Conservation (phyloP, 2,888 invertebrate genomes). For the Hedychridium roseum region DNA sequence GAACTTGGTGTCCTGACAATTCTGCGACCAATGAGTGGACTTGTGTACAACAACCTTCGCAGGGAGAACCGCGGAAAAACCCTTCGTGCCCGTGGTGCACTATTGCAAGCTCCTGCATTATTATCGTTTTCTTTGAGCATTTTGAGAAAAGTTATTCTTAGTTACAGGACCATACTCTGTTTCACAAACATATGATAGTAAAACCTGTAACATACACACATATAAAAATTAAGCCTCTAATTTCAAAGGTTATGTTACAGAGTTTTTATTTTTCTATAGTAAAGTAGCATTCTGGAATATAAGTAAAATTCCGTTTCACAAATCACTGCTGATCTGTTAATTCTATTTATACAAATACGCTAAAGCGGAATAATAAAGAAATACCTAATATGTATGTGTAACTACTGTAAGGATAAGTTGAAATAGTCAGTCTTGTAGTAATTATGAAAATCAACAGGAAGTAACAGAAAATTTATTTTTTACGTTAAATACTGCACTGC, state of each 20-base stretch:
- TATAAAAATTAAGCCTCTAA: no score
- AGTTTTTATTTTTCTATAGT: no score
- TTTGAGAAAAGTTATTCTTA: conserved; percentile 12
- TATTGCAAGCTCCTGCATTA: conserved; percentile 53
- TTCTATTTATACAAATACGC: no score
- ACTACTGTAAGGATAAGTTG: no score
- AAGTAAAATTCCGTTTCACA: no score
- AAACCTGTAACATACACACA: neutral
- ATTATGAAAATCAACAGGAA: neutral
- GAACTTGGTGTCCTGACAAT: conserved; percentile 61
- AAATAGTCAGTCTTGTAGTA: neutral
- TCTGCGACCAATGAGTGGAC: conserved; percentile 74
- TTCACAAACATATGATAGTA: neutral
- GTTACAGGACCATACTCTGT: conserved; percentile 22
- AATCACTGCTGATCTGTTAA: no score
- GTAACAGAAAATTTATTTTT: neutral
- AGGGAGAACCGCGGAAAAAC: conserved; percentile 71
- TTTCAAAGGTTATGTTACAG: no score
- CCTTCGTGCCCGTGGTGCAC: conserved; percentile 51
- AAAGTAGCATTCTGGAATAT: no score
- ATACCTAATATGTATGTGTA: no score
- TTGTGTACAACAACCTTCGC: conserved; percentile 74
- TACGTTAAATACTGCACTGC: no score
- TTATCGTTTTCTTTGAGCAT: conserved; percentile 61
- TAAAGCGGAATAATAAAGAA: no score